Base-by-base conservation (phyloP, 2,888 invertebrate species). In the Merodon equestris region DNA sequence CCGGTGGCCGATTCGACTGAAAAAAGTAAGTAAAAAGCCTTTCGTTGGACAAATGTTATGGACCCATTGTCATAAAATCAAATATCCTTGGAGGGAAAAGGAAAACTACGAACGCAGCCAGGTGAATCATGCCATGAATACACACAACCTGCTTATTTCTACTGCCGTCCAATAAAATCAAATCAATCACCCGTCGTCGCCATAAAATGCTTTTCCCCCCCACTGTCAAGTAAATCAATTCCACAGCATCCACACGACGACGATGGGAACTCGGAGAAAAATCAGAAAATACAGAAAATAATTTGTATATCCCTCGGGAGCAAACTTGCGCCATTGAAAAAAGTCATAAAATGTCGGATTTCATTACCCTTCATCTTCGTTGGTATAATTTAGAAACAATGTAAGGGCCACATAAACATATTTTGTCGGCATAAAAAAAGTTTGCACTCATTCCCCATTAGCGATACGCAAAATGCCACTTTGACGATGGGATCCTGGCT, bases 331-430 rank as follows among this genome's bases (percentile, higher is more conserved):
- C 51, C 19, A 38, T 36, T 2, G 27, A 7, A 27, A 36, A 53
- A 67, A 63, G 38, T 68, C 67, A 58, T 79, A 68, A 79, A 79
- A 68, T 68, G 57, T 64, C 61, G 67, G 73, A 68, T 73, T 79
- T 79, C 77, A 79, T 79, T 73, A 79, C 73, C 58, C 56, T 63
- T 77, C 27, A 27, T 27, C 53, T 63, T 58, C 51, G 73, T 40
- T 12, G 61, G 36, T 42, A 73, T 73, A 57, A 48, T 79, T 79
- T 79, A 51, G 66, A 66, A 73, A 73, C 73, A 73, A 73, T 73
- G 66, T 73, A 66, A 73, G 58, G 66, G 66, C 58, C 73, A 66
- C 73, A 73, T 73, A 73, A 73, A 73, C 66, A 73, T 66, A 73
- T 66, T 66, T 66, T 53, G 17, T 47, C 13, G 53, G 42, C 58